Evolutionary conservation across 2,797 vertebrate species (phyloP).

Genomic region (Melopsittacus undulatus): DNA sequence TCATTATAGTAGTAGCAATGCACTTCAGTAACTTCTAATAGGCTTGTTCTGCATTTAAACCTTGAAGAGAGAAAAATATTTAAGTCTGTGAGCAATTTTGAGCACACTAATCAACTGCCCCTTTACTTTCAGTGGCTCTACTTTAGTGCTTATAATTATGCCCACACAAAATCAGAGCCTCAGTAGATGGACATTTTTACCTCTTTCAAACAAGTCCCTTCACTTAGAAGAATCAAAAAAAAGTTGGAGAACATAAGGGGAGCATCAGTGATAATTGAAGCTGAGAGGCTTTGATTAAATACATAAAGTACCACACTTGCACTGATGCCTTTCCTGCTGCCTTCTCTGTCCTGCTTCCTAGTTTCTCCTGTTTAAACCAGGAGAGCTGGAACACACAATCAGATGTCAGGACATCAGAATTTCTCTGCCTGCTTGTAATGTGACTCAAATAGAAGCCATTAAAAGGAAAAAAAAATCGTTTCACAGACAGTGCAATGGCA

Average conservation of each 20-base stretch:
- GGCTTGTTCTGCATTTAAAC: background rate
- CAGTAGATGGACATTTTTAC: background rate
- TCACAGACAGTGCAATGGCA: background rate
- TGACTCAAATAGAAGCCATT: background rate
- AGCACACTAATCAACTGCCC: background rate
- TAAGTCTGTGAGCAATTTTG: background rate
- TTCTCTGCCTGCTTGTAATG: background rate
- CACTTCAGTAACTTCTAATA: background rate
- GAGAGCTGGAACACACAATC: background rate
- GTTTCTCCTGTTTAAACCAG: background rate
- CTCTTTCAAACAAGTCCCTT: background rate
- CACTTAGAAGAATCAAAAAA: background rate
- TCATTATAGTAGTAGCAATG: background rate
- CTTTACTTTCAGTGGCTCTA: slow-evolving; percentile 1
- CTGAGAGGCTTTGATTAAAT: background rate
- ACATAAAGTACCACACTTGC: background rate
- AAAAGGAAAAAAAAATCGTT: slow-evolving; percentile 11
- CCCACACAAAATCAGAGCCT: background rate
- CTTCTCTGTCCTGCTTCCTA: background rate
- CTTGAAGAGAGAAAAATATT: background rate
- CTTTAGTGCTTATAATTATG: background rate
- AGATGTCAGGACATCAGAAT: background rate
- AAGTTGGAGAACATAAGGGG: background rate
- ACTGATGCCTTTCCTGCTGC: background rate
- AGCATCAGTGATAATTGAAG: background rate